These are phyloP conservation scores for Pionites leucogaster DNA, from an alignment of 2,113 vertebrate species.

Conservation along the genomic window DNA sequence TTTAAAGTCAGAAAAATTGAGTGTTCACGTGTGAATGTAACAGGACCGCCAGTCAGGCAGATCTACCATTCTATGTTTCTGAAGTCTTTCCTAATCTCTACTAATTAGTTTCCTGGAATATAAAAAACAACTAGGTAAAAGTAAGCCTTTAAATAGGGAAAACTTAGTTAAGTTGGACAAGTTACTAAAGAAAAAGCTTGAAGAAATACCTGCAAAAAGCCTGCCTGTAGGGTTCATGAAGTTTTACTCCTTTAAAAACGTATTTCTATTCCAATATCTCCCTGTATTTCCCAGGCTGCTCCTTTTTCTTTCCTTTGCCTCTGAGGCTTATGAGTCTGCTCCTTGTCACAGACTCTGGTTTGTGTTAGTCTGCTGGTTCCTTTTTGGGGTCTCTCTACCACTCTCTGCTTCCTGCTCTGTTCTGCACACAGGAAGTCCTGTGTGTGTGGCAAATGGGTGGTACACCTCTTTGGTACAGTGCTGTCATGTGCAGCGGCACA, in stretches of 20 bases:
- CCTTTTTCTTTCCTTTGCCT: not conserved
- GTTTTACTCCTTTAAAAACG: not conserved
- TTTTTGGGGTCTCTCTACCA: not conserved
- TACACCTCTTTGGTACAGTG: not conserved
- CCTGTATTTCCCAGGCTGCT: not conserved
- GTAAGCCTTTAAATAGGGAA: not conserved
- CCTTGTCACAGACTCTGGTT: not conserved
- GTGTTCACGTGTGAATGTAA: not conserved
- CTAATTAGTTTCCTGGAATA: not conserved
- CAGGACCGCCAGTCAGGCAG: not conserved
- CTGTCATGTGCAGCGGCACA: fast-evolving
- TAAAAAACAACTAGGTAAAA: not conserved
- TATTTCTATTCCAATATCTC: not conserved
- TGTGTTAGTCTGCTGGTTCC: not conserved
- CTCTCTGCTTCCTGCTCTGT: not conserved
- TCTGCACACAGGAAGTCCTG: not conserved
- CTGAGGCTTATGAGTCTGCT: not conserved
- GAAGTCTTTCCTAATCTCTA: not conserved
- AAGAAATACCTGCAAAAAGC: not conserved
- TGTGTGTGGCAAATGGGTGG: not conserved
- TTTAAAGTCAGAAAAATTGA: not conserved
- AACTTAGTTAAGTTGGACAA: not conserved
- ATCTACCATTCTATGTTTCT: not conserved
- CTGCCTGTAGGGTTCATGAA: not conserved
- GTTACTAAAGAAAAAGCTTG: not conserved